Base-by-base conservation (phyloP, 1,140 invertebrate genomes). In the Luehdorfia chinensis region DNA sequence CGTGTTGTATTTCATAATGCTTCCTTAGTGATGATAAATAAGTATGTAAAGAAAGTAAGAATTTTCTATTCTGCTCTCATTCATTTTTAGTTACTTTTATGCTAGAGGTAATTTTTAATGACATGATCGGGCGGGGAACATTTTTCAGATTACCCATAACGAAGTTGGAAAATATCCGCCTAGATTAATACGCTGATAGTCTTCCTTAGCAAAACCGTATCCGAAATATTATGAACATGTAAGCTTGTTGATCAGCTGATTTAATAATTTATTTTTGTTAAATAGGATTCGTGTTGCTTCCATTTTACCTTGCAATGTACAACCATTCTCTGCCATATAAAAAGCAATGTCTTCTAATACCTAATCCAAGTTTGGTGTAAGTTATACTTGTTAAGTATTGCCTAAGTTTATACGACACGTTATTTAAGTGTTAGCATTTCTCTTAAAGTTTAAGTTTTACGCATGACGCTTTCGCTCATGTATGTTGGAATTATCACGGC, bases 351-450 rank as follows among this genome's bases (percentile, higher is more conserved):
- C 19, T 62, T 30, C 52, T 60, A 57, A 45, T 53, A 54, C 51
- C 59, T 47, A 61, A 59, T 57, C 63, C 67, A 59, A 66, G 47
- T 67, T 68, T 33, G 50, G 55, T 74, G 45, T 71, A 75, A 76
- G 71, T 65, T 71, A 45, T 75, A 76, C 62, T 62, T 70, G 60
- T 79, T 79, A 84, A 79, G 68, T 80, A 78, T 75, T 75, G 76
- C 79, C 79, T 84, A 84, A 80, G 76, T 77, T 84, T 77, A 63
- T 75, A 72, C 65, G 66, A 75, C 67, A 52, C 72, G 68, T 72
- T 70, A 64, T 56, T 59, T 72, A 66, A 68, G 65, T 78, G 59
- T 73, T 77, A 75, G 75, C 67, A 75, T 77, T 73, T 74, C 66
- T 69, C 60, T 70, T 72, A 73, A 74, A 67, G 34, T 60, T 55